phyloP scores from a whole-genome alignment of 2,888 invertebrate genomes.

The Oasisia sp. region DNA sequence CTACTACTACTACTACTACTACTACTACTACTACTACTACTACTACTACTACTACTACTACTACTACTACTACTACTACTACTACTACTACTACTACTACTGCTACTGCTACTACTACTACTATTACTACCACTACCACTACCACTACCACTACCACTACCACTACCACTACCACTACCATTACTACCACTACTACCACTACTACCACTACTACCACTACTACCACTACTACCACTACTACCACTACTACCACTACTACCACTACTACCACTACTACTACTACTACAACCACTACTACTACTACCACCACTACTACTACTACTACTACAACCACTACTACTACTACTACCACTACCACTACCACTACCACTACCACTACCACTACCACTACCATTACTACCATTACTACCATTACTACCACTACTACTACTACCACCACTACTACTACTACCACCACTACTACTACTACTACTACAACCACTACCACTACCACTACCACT shows the following conservation, averaged over 20 bases:
- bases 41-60: slow-evolving; percentile 24
- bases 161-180: slow-evolving; percentile 20
- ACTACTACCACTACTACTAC: slow-evolving; percentile 26
- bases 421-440: slow-evolving; percentile 25
- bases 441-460: background rate
- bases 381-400: slow-evolving; percentile 22
- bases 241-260: slow-evolving; percentile 24
- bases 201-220: slow-evolving; percentile 17
- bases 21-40: slow-evolving; percentile 24
- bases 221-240: background rate
- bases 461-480: background rate
- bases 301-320: slow-evolving; percentile 28
- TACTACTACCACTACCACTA: slow-evolving; percentile 26
- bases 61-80: slow-evolving; percentile 27
- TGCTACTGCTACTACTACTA: background rate
- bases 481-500: slow-evolving; percentile 25
- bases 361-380: slow-evolving; percentile 20
- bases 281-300: slow-evolving; percentile 14
- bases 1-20: slow-evolving; percentile 28
- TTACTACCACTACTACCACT: slow-evolving; percentile 24
- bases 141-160: slow-evolving; percentile 23
- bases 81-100: slow-evolving; percentile 27
- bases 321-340: slow-evolving; percentile 24
- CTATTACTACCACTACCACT: background rate
- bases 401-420: slow-evolving; percentile 19